phyloP scores from a whole-genome alignment of 2,797 vertebrate species.

The Anas acuta region DNA sequence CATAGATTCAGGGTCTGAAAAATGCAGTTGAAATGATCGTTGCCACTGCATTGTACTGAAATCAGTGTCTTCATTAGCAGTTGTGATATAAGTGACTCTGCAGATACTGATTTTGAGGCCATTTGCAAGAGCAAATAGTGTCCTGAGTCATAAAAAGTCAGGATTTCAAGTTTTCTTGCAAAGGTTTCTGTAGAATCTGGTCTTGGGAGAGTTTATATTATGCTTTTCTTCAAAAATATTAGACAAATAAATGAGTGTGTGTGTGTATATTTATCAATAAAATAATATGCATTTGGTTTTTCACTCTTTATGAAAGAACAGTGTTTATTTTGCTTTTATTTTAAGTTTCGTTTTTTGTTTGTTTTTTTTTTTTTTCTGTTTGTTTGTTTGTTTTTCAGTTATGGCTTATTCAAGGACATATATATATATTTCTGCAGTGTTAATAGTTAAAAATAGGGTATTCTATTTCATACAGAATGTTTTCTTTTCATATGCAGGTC shows the following conservation, averaged over 20 bases:
- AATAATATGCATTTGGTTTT: neutral
- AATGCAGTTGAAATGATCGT: neutral
- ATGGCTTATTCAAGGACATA: neutral
- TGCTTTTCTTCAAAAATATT: neutral
- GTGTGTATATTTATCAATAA: neutral
- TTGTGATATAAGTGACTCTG: neutral
- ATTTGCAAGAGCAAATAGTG: neutral
- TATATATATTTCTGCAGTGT: neutral
- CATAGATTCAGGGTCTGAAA: neutral
- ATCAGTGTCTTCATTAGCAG: neutral
- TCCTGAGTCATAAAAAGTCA: neutral
- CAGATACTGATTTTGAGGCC: neutral
- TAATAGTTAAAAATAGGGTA: neutral
- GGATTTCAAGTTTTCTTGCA: neutral
- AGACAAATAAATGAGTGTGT: accelerated
- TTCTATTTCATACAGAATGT: too few species aligned
- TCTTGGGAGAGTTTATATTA: neutral
- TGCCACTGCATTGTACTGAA: neutral
- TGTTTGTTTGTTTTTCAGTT: neutral
- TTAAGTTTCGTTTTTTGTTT: neutral
- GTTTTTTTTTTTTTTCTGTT: neutral
- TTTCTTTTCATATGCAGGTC: neutral
- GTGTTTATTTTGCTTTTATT: neutral
- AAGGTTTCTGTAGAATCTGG: neutral
- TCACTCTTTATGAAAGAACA: neutral